A percentile compares a stretch with the other conserved stretches of the same genome.
Evolutionary conservation across 2,797 vertebrate genomes (phyloP).

Genomic region (Otolemur crassicaudatus): DNA sequence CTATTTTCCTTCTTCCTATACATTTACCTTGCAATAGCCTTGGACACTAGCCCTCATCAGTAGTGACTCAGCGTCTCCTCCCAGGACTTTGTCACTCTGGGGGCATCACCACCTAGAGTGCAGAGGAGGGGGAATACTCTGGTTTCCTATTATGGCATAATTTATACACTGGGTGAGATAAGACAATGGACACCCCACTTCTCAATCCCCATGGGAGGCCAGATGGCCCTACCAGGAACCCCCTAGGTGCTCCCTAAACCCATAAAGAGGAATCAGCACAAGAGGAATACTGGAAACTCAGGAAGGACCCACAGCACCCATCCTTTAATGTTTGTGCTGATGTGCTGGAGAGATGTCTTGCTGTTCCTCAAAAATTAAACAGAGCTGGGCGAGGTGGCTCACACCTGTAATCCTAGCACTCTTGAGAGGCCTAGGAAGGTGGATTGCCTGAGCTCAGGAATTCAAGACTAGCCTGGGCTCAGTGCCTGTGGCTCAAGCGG

Average conservation of each 20-base stretch:
- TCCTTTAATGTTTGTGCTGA: fast-evolving
- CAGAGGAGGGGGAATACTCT: background rate
- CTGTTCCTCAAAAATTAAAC: background rate
- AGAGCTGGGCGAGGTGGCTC: no score
- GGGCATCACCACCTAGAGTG: background rate
- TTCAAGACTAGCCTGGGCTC: no score
- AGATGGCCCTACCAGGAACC: background rate
- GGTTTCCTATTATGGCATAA: background rate
- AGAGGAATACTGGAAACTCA: no score
- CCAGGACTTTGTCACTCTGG: background rate
- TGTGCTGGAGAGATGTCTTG: background rate
- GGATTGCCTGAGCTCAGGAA: no score
- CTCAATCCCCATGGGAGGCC: no score
- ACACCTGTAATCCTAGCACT: no score
- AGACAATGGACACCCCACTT: background rate
- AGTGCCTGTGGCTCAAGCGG: no score
- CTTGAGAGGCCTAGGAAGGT: no score
- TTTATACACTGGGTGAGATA: background rate
- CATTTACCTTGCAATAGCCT: fast-evolving
- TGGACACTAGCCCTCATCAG: background rate
- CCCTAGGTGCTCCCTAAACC: background rate
- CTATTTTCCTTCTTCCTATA: no score
- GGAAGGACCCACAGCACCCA: background rate
- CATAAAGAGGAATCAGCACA: background rate
- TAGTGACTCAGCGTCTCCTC: background rate